phyloP scores from a whole-genome alignment of 2,113 vertebrate genomes.

The Panthera leo region DNA sequence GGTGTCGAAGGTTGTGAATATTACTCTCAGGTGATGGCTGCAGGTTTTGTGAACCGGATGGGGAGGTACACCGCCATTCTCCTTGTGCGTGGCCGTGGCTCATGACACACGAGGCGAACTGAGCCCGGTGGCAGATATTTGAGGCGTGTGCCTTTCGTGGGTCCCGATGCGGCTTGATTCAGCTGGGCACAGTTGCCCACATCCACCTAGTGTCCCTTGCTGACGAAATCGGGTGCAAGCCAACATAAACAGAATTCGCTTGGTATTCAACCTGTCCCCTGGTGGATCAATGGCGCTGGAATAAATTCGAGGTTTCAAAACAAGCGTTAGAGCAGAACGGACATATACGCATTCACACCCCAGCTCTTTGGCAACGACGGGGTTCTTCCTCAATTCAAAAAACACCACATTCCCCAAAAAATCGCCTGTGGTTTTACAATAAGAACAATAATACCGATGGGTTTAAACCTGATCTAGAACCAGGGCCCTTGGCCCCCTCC shows the following conservation, averaged over 20 bases:
- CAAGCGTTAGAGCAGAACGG: neutral
- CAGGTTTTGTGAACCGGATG: neutral
- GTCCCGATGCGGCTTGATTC: neutral
- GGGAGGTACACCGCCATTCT: neutral
- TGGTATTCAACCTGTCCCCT: neutral
- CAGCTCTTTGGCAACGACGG: neutral
- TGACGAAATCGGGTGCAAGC: neutral
- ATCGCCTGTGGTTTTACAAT: neutral
- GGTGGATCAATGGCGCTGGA: neutral
- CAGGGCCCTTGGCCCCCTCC: neutral
- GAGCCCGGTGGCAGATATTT: neutral
- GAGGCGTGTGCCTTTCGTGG: neutral
- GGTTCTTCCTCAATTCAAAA: slow-evolving; percentile 11
- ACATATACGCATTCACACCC: neutral
- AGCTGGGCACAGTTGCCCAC: neutral
- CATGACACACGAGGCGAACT: fast-evolving
- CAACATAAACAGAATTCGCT: neutral
- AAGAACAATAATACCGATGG: neutral
- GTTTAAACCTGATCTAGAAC: neutral
- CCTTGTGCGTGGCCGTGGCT: too few species aligned
- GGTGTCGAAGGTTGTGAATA: neutral
- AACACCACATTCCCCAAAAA: neutral
- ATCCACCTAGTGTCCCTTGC: neutral
- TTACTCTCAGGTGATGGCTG: neutral
- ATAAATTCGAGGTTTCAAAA: slow-evolving; percentile 29